Percentiles rank a stretch among this genome's conserved stretches.
These are phyloP conservation scores for Corella eumyota DNA, from an alignment of 23 tunicate genomes.

Conservation along the genomic window DNA sequence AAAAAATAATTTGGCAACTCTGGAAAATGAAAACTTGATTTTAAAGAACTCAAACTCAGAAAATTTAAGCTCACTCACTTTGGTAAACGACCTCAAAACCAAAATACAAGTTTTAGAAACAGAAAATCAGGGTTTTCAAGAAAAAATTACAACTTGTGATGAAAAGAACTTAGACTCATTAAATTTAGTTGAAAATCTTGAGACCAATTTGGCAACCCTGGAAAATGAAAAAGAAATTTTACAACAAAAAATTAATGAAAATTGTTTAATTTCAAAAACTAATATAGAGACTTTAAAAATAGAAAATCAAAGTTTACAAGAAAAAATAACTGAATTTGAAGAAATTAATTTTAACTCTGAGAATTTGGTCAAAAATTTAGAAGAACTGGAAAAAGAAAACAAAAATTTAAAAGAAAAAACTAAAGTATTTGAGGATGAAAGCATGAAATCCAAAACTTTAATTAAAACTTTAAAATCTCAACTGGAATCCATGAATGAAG, in stretches of 20 bases:
- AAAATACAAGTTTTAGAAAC: not conserved
- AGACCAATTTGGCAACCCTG: no score
- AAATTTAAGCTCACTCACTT: not conserved
- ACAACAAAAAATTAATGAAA: no score
- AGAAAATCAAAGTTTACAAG: not conserved
- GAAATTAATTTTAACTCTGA: not conserved
- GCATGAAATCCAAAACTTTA: constrained; percentile 1
- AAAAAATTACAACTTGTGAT: not conserved
- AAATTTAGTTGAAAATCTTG: no score
- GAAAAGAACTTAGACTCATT: no score
- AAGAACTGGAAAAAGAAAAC: not conserved
- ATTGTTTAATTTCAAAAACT: no score
- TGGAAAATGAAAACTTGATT: not conserved
- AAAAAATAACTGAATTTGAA: not conserved
- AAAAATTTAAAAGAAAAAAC: not conserved
- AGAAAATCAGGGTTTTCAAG: not conserved
- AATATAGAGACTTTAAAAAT: no score
- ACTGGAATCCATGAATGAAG: not conserved
- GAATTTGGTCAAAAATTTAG: not conserved
- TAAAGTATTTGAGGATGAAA: not conserved
- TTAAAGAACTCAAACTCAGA: not conserved
- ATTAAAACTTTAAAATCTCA: not conserved
- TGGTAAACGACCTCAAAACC: not conserved
- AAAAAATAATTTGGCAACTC: no score
- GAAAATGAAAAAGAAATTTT: no score